Evolutionary conservation across 2,888 invertebrate species (phyloP).

Genomic region (Perdita meconis): DNA sequence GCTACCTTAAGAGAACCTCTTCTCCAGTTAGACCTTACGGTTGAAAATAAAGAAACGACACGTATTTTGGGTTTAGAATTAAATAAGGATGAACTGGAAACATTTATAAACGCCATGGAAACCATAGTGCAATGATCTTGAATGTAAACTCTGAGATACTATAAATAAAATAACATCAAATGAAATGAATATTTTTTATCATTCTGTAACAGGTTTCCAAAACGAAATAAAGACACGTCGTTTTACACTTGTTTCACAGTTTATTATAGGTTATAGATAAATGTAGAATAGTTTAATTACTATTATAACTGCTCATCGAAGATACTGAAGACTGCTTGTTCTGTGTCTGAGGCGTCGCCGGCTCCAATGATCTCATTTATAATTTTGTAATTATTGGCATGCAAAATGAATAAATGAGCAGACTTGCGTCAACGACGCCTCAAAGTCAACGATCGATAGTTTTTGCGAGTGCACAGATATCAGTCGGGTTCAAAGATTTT

Average conservation of each 20-base stretch:
- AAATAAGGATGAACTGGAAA: slow-evolving; percentile 77
- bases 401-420: slow-evolving; percentile 66
- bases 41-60: slow-evolving; percentile 71
- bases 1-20: slow-evolving; percentile 84
- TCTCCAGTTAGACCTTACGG: slow-evolving; percentile 84
- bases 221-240: slow-evolving; percentile 58
- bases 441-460: slow-evolving; percentile 68
- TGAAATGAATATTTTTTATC: not conserved
- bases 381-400: slow-evolving; percentile 58
- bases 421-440: slow-evolving; percentile 71
- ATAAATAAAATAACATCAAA: not conserved
- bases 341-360: slow-evolving; percentile 75
- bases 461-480: slow-evolving; percentile 66
- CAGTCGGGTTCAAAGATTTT: slow-evolving; percentile 71
- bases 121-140: slow-evolving; percentile 48
- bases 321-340: slow-evolving; percentile 80
- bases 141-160: slow-evolving; percentile 4
- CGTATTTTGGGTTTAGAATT: slow-evolving; percentile 76
- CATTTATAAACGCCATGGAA: slow-evolving; percentile 77
- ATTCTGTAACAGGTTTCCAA: not conserved
- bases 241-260: slow-evolving; percentile 84
- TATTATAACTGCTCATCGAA: slow-evolving; percentile 84
- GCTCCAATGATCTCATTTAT: slow-evolving; percentile 68
- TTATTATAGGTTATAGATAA: slow-evolving; percentile 85
- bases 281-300: slow-evolving; percentile 84